Evolutionary conservation across 2,113 vertebrate genomes (phyloP), one percentile per base, ranked within the genome.

Genomic region (Pollachius pollachius): DNA sequence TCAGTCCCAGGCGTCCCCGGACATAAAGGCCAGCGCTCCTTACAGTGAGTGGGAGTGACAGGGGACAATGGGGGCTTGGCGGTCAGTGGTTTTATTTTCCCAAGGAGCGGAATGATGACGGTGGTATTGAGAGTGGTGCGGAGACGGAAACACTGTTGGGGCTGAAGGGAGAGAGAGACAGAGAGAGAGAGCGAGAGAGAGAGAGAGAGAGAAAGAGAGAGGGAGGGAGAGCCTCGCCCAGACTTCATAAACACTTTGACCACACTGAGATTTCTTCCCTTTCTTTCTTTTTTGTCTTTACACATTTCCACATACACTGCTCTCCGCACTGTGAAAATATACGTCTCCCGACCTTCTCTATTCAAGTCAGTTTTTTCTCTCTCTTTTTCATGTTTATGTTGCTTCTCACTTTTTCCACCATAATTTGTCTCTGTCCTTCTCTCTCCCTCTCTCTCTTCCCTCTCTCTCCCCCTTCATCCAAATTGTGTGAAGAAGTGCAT

Each of bases 61-160:
- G 70, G 76, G 83, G 73, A 78, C 75, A 72, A 81, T 77, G 73
- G 77, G 72, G 84, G 66, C 73, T 78, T 86, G 86, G 11, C 81
- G 87, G 88, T 88, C 78, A 83, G 80, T 56, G 74, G 56, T 71
- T 82, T 81, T 79, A 41, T 41, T 41, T 41, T 41, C 37, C 67
- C 72, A 73, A 74, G 57, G 69, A 60, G 54, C 62, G 52, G 81
- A 82, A 85, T 80, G 80, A 67, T 67, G 80, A 34, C 16, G 73
- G 71, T 63, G 71, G 62, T 69, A 64, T 59, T 65, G 76, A 74
- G 57, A 52, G n/a, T 5, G 18, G 56, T 6, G 56, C 16, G 56
- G 56, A 15, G 18, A n/a, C 27, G 27, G 27, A 27, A 27, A 27
- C 27, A 27, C 4, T 27, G 27, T 27, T 27, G 27, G 2, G 27